Evolutionary conservation across 2,113 vertebrate genomes (phyloP), one percentile per base, ranked within the genome.

Genomic region (Eretmochelys imbricata): DNA sequence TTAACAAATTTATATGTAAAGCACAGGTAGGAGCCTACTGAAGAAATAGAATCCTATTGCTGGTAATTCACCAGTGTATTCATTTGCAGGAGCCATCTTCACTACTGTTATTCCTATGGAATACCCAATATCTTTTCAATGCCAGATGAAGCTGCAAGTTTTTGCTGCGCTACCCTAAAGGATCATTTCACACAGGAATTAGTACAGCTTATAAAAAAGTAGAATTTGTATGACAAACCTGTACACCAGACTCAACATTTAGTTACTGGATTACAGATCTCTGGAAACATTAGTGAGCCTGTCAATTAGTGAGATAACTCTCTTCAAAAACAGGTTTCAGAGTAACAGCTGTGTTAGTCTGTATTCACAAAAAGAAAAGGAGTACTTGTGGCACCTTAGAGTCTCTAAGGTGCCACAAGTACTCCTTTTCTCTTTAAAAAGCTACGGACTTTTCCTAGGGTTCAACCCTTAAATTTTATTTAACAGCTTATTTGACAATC

Each of bases 1-100:
- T 55, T 35, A 93, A 85, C 0, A 0, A 42, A 46, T 19, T 2
- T 2, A 14, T 0, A 0, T 19, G 29, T 9, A 38, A 57, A 96
- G 78, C 2, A 4, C 35, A 79, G n/a, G 19, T 25, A 29, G 85
- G 54, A 80, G 69, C 46, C 85, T 50, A 54, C 20, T 29, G 12
- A 48, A 22, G 82, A 94, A 89, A 27, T 7, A 3, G 1, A 92
- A 87, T 54, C 62, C 62, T 42, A 24, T 14, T 25, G 17, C 55
- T 59, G 55, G 72, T 38, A 69, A 65, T 3, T 89, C 91, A 86
- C 35, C 38, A 82, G 75, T 51, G 38, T 24, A 29, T 13, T 79
- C 49, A 88, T 38, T 53, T 91, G 2, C 78, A 83, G 17, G 0
- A 80, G 6, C 17, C 10, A 20, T 53, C 86, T 31, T 5, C 46